A percentile compares a stretch with the other conserved stretches of the same genome.
phyloP scores from a whole-genome alignment of 1,140 invertebrate species.

The Epicauta chinensis region DNA sequence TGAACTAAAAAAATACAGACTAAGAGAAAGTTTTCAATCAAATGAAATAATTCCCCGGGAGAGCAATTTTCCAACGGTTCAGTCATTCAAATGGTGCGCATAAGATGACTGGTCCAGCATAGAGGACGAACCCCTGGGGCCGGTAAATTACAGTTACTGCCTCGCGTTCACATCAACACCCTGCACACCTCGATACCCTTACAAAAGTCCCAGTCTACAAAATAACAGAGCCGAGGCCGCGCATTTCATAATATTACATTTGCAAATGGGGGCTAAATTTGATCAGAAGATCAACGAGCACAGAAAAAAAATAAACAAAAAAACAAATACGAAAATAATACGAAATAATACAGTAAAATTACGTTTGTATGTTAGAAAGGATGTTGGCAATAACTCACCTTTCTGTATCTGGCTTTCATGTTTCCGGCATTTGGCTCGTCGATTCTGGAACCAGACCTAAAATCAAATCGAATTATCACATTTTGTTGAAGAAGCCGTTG shows the following conservation, averaged over 20 bases:
- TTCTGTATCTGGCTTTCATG: conserved; percentile 96
- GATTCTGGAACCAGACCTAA: conserved; percentile 95
- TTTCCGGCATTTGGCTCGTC: conserved; percentile 90
- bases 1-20: conserved; percentile 37
- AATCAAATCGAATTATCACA: conserved; percentile 14
- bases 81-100: conserved; percentile 37
- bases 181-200: conserved; percentile 12
- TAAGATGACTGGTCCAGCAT: conserved; percentile 33
- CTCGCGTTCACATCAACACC: conserved; percentile 38
- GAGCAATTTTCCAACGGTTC: conserved; percentile 39
- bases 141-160: conserved; percentile 42
- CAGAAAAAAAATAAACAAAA: no score
- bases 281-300: no score
- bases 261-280: conserved; percentile 32
- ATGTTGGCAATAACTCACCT: conserved; percentile 53
- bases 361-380: not conserved
- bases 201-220: conserved; percentile 8
- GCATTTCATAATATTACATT: conserved; percentile 33
- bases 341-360: no score
- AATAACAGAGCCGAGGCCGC: conserved; percentile 20
- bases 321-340: no score
- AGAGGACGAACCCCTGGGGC: conserved; percentile 31
- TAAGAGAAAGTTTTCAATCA: conserved; percentile 43
- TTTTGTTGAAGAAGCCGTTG: not conserved
- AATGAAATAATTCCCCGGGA: conserved; percentile 42